Percentiles rank a stretch among this genome's conserved stretches.
Conservation (phyloP, 2,797 vertebrate species). For the Sebastes aleutianus region DNA sequence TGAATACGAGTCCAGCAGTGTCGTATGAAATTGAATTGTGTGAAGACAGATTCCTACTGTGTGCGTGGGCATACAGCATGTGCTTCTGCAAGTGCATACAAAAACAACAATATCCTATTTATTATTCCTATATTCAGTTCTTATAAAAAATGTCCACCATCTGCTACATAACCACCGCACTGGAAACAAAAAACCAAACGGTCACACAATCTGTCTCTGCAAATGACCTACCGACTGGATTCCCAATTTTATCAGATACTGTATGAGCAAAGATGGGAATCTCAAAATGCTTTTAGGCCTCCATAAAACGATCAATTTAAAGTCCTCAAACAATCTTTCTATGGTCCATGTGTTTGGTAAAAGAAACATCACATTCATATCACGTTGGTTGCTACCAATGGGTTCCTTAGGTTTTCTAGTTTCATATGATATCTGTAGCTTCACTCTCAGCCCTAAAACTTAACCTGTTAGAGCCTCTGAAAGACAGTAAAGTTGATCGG, state of each 20-base stretch:
- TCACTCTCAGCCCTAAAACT: too few relatives aligned
- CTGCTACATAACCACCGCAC: conserved; percentile 6
- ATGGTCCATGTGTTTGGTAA: not conserved
- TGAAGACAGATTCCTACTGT: not conserved
- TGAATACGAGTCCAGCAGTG: not conserved
- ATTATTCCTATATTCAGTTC: conserved; percentile 1
- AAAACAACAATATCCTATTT: conserved; percentile 6
- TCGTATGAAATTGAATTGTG: not conserved
- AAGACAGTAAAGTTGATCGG: too few relatives aligned
- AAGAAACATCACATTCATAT: too few relatives aligned
- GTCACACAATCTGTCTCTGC: conserved; percentile 13
- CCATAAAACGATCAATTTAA: not conserved
- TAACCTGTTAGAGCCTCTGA: too few relatives aligned
- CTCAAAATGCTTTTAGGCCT: not conserved
- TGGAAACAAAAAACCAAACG: not conserved
- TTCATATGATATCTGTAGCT: too few relatives aligned
- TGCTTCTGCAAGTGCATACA: not conserved
- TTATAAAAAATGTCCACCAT: conserved; percentile 29
- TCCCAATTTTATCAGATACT: not conserved
- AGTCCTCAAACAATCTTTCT: not conserved
- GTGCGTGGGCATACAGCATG: not conserved
- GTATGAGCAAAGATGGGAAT: not conserved
- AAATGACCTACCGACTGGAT: conserved; percentile 12
- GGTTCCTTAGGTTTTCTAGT: too few relatives aligned
- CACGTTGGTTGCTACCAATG: too few relatives aligned